phyloP scores from a whole-genome alignment of 2,888 invertebrate species.

The Celastrina argiolus region DNA sequence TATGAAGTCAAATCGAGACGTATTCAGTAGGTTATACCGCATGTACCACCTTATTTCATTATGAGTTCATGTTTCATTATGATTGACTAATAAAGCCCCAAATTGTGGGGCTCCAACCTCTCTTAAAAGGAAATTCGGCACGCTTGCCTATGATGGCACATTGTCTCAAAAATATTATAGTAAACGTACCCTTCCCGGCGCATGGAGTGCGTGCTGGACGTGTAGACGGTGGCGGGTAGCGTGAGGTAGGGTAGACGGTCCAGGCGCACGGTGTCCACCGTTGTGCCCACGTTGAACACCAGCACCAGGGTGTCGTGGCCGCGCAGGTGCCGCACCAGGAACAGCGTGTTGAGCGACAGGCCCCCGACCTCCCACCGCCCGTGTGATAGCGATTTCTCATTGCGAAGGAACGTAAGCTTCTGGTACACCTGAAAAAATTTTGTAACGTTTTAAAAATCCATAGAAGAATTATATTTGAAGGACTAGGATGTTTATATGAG shows the following conservation, averaged over 20 bases:
- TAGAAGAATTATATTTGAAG: not conserved
- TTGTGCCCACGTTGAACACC: constrained; percentile 74
- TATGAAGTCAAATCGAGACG: too few species aligned
- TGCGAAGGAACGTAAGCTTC: constrained; percentile 65
- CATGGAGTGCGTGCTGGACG: constrained; percentile 51
- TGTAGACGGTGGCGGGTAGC: constrained; percentile 45
- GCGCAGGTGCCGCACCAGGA: constrained; percentile 46
- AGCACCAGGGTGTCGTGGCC: constrained; percentile 55
- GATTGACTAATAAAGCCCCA: too few species aligned
- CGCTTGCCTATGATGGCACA: too few species aligned
- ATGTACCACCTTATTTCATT: too few species aligned
- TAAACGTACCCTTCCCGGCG: constrained; percentile 8
- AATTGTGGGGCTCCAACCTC: too few species aligned
- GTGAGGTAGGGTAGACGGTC: constrained; percentile 38
- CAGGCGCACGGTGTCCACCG: constrained; percentile 50
- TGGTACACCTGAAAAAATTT: constrained; percentile 66
- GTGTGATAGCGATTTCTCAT: constrained; percentile 54
- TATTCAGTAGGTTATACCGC: too few species aligned
- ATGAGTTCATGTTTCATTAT: too few species aligned
- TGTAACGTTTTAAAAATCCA: not conserved
- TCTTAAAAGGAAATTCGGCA: too few species aligned
- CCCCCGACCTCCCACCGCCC: constrained; percentile 55
- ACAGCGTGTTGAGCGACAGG: constrained; percentile 44
- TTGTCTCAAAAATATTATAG: too few species aligned
- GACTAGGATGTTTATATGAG: not conserved